Conservation (phyloP, 1,140 invertebrate genomes). For the Drosophila lini region DNA sequence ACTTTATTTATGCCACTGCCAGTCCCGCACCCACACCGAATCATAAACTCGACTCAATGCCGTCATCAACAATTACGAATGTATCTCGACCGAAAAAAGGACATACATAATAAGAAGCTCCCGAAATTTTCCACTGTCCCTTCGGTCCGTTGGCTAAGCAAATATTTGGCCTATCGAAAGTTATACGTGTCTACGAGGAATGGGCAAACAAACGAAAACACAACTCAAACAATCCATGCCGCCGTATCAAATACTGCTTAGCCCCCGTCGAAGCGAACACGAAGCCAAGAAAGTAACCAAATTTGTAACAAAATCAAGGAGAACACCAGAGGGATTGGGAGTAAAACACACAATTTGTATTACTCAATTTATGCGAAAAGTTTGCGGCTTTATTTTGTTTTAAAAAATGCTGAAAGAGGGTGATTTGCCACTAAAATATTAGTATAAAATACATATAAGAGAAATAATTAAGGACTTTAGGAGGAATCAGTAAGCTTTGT, state of each 20-base stretch:
- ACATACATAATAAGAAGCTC: conserved; percentile 22
- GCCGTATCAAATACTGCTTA: conserved; percentile 39
- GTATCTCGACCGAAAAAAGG: conserved; percentile 30
- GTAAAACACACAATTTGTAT: conserved; percentile 11
- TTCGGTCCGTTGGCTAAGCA: conserved; percentile 22
- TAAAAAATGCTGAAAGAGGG: too few relatives aligned
- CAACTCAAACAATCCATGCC: conserved; percentile 39
- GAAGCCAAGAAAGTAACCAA: conserved; percentile 25
- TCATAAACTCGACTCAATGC: conserved; percentile 47
- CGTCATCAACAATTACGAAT: conserved; percentile 53
- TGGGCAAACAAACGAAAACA: conserved; percentile 32
- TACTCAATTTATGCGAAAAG: neutral
- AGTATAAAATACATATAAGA: neutral
- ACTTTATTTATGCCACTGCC: conserved; percentile 33
- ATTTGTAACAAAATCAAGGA: conserved; percentile 17
- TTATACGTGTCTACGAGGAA: conserved; percentile 39
- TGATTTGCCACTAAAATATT: neutral
- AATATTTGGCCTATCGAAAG: conserved; percentile 47
- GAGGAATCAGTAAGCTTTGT: too few relatives aligned
- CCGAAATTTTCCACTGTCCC: conserved; percentile 24
- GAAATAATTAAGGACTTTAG: too few relatives aligned
- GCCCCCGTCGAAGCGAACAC: neutral
- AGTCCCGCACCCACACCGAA: conserved; percentile 17
- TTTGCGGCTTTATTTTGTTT: conserved; percentile 2
- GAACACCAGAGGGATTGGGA: neutral